A percentile compares a stretch with the other conserved stretches of the same genome.
phyloP scores from a whole-genome alignment of 2,797 vertebrate genomes.

The Psittacula echo region DNA sequence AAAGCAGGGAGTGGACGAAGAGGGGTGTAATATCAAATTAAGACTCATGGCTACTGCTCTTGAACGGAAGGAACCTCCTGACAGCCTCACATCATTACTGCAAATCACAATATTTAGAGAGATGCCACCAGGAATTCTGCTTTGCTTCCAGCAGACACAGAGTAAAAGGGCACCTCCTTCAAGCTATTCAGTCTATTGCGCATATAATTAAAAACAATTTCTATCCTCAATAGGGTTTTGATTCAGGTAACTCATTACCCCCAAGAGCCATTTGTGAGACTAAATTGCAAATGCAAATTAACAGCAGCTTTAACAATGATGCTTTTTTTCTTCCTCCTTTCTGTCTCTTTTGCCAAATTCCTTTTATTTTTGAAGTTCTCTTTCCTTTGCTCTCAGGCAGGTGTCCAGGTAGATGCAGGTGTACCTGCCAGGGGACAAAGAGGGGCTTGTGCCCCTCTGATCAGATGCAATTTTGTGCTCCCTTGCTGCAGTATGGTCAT shows the following conservation, averaged over 20 bases:
- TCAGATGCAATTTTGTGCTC: not conserved
- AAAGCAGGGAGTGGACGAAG: not conserved
- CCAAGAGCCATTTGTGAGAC: slow-evolving; percentile 18
- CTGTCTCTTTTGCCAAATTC: not conserved
- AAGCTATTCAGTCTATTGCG: slow-evolving; percentile 2
- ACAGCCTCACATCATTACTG: not conserved
- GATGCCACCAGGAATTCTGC: slow-evolving; percentile 16
- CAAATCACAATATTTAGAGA: slow-evolving; percentile 34
- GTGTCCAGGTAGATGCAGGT: not conserved
- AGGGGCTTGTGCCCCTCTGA: not conserved
- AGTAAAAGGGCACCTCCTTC: slow-evolving; percentile 25
- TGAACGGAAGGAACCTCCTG: not conserved
- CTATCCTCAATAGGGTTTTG: slow-evolving; percentile 26
- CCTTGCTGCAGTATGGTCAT: not conserved
- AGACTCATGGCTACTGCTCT: not conserved
- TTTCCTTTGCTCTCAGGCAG: not conserved
- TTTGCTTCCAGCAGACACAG: slow-evolving; percentile 15
- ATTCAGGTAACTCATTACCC: slow-evolving; percentile 53
- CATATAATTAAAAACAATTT: slow-evolving; percentile 49
- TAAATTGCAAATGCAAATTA: slow-evolving; percentile 32
- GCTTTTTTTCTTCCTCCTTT: not conserved
- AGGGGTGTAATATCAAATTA: not conserved
- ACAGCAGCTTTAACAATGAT: not conserved
- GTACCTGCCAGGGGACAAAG: not conserved
- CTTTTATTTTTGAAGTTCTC: not conserved